phyloP scores from a whole-genome alignment of 2,113 vertebrate species.

The Xiphophorus maculatus region DNA sequence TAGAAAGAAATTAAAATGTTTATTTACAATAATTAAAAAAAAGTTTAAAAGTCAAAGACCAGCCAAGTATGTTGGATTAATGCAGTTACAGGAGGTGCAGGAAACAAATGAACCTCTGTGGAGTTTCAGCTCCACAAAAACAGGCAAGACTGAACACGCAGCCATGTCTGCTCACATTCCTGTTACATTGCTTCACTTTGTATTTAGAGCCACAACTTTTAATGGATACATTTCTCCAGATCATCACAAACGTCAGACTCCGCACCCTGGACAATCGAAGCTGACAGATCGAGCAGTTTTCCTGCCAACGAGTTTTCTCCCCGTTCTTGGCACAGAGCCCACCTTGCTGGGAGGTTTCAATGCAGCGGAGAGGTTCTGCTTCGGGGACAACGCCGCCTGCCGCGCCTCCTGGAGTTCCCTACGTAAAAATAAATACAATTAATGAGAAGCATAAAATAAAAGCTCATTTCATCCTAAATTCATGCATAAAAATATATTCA shows the following conservation, averaged over 20 bases:
- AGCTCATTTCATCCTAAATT: not conserved
- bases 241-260: conserved; percentile 22
- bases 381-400: conserved; percentile 78
- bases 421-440: not conserved
- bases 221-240: not conserved
- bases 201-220: not conserved
- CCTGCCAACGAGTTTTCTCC: conserved; percentile 83
- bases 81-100: not conserved
- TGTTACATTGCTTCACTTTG: not conserved
- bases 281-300: conserved; percentile 84
- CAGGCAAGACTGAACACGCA: not conserved
- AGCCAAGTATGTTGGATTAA: not conserved
- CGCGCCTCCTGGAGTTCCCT: conserved; percentile 91
- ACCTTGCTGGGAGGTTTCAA: conserved; percentile 38
- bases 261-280: conserved; percentile 71
- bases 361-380: conserved; percentile 44
- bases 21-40: conserved; percentile 73
- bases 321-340: conserved; percentile 57
- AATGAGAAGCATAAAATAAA: not conserved
- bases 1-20: conserved; percentile 74
- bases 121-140: not conserved
- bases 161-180: not conserved
- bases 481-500: too few species aligned
- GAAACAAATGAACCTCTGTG: not conserved
- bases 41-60: not conserved